Evolutionary conservation across 2,797 vertebrate species (phyloP).

Genomic region (Typhlichthys subterraneus): DNA sequence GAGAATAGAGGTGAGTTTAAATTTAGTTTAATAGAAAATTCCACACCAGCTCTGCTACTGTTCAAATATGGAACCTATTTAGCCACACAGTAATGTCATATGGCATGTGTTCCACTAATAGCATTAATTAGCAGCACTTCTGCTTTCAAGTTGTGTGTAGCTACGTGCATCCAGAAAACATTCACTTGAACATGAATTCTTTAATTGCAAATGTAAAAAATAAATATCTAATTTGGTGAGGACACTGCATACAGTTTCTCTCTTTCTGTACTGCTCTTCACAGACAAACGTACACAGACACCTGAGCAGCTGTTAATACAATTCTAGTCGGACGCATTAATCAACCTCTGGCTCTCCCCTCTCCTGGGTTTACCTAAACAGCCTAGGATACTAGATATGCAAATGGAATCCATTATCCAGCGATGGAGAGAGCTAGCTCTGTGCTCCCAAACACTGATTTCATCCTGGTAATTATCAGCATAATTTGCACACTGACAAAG

Average conservation of each 20-base stretch:
- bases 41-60: constrained; percentile 5
- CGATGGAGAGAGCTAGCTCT: constrained; percentile 50
- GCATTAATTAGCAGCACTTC: constrained; percentile 22
- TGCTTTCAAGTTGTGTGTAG: constrained; percentile 25
- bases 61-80: constrained; percentile 25
- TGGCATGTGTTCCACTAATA: constrained; percentile 12
- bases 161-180: background rate
- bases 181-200: background rate
- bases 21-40: constrained; percentile 20
- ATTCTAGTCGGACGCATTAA: constrained; percentile 66
- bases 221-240: background rate
- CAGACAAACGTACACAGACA: constrained; percentile 37
- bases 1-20: constrained; percentile 1
- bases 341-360: constrained; percentile 74
- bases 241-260: background rate
- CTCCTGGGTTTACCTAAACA: constrained; percentile 51
- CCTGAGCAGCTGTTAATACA: constrained; percentile 67
- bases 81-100: constrained; percentile 23
- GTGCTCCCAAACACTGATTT: constrained; percentile 54
- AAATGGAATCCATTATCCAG: constrained; percentile 71
- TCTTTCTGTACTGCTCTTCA: background rate
- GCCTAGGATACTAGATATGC: constrained; percentile 60
- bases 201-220: background rate
- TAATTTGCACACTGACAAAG: constrained; percentile 48
- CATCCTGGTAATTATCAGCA: constrained; percentile 60